Evolutionary conservation across 2,113 vertebrate species (phyloP).

Genomic region (Oceanites oceanicus): DNA sequence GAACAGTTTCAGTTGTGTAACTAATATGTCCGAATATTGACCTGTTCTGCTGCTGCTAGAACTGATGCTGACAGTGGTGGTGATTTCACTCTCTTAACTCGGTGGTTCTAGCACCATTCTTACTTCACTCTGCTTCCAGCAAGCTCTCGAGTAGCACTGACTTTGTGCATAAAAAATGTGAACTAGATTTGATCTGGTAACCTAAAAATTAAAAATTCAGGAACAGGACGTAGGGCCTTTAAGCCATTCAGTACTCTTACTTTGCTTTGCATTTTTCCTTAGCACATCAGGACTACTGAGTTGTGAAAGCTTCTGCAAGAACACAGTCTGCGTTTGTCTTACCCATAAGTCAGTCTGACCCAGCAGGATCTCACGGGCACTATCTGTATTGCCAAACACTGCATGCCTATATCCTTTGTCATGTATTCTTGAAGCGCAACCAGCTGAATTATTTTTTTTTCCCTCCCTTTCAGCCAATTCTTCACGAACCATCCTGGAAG

Average conservation of each 20-base stretch:
- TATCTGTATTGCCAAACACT: not conserved
- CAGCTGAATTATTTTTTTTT: not conserved
- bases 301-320: not conserved
- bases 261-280: not conserved
- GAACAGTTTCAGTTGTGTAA: not conserved
- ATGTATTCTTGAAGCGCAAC: not conserved
- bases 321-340: not conserved
- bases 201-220: not conserved
- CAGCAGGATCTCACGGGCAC: not conserved
- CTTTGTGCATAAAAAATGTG: not conserved
- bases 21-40: not conserved
- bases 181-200: not conserved
- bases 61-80: not conserved
- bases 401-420: not conserved
- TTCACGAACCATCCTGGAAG: conserved; percentile 90
- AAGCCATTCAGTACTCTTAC: not conserved
- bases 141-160: not conserved
- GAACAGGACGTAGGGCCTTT: not conserved
- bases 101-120: not conserved
- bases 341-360: not conserved
- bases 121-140: not conserved
- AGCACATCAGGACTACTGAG: not conserved
- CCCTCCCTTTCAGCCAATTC: conserved; percentile 83
- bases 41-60: not conserved
- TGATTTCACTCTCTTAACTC: not conserved